Evolutionary conservation across 2,113 vertebrate genomes (phyloP).

Genomic region (Cepphus grylle): DNA sequence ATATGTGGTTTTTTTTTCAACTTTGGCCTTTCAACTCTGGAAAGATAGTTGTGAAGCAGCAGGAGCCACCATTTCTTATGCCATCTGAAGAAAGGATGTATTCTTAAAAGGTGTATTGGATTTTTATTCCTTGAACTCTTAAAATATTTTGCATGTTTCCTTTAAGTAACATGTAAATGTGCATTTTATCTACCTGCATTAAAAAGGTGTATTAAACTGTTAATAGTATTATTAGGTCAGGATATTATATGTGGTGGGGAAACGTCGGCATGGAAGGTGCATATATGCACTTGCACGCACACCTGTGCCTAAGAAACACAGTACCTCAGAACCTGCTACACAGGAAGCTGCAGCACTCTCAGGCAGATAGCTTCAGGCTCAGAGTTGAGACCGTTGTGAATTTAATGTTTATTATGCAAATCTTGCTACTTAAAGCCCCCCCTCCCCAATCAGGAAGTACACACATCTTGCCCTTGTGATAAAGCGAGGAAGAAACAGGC

Average conservation of each 20-base stretch:
- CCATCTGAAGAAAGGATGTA: neutral
- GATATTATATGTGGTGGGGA: neutral
- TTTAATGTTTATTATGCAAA: neutral
- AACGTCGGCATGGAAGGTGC: neutral
- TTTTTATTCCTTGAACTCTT: neutral
- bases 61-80: neutral
- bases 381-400: neutral
- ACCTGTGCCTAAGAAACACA: neutral
- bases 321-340: neutral
- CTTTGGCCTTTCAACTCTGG: neutral
- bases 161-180: neutral
- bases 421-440: neutral
- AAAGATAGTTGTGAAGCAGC: neutral
- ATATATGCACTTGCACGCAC: neutral
- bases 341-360: neutral
- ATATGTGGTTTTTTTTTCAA: neutral
- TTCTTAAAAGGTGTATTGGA: neutral
- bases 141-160: neutral
- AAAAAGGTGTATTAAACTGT: neutral
- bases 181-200: neutral
- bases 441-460: neutral
- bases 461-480: neutral
- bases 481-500: neutral
- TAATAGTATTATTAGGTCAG: neutral
- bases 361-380: neutral